phyloP scores from a whole-genome alignment of 2,888 invertebrate species.

The Cordilura impudica region DNA sequence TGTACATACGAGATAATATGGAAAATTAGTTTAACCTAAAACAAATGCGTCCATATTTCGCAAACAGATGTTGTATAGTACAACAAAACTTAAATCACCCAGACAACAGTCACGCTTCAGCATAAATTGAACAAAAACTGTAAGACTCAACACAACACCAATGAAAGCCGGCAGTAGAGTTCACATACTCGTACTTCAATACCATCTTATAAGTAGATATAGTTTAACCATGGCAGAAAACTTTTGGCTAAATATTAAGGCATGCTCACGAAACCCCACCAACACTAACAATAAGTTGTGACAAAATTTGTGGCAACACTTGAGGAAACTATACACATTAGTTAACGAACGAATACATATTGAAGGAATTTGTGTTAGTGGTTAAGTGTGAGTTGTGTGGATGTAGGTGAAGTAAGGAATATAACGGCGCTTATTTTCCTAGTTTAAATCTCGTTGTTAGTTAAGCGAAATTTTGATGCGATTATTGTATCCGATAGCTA shows the following conservation, averaged over 20 bases:
- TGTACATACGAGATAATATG: neutral
- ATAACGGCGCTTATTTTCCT: no score
- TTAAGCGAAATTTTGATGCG: no score
- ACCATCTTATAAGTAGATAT: neutral
- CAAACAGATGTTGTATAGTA: conserved; percentile 36
- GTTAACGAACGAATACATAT: conserved; percentile 43
- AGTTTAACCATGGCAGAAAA: conserved; percentile 23
- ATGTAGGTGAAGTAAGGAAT: neutral
- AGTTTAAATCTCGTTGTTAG: no score
- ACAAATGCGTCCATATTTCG: conserved; percentile 22
- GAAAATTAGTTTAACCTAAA: conserved; percentile 27
- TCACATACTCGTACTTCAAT: neutral
- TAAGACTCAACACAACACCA: neutral
- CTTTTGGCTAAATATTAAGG: conserved; percentile 26
- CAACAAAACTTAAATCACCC: conserved; percentile 30
- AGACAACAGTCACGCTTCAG: conserved; percentile 44
- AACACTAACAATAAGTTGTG: conserved; percentile 34
- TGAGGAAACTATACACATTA: conserved; percentile 16
- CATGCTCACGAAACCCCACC: conserved; percentile 11
- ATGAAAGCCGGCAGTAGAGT: neutral
- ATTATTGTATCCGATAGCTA: no score
- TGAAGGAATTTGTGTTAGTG: conserved; percentile 27
- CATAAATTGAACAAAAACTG: conserved; percentile 40
- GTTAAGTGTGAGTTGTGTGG: neutral
- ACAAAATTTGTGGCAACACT: conserved; percentile 48